Percentiles rank a stretch among this genome's conserved stretches.
These are phyloP conservation scores for Vireo altiloquus DNA, from an alignment of 2,113 vertebrate species.

Conservation along the genomic window DNA sequence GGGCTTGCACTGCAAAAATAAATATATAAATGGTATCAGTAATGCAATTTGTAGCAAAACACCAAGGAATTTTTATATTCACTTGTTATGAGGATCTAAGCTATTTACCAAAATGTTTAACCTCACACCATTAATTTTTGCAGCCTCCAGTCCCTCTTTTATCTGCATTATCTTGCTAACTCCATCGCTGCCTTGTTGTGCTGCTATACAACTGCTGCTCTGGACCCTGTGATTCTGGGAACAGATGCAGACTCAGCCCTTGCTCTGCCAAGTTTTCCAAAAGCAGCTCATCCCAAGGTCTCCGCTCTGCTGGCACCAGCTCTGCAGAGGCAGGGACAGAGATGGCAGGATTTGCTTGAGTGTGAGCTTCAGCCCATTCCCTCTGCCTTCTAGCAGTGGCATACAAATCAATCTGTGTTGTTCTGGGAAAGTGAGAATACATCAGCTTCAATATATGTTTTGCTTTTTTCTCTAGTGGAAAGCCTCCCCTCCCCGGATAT, in stretches of 20 bases:
- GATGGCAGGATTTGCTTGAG: not conserved
- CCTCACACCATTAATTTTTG: not conserved
- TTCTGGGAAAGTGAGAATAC: not conserved
- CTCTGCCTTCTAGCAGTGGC: not conserved
- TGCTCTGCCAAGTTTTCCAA: not conserved
- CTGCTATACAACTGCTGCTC: rapidly evolving
- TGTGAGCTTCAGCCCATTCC: not conserved
- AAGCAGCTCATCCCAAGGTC: not conserved
- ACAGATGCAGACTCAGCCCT: not conserved
- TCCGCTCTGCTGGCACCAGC: not conserved
- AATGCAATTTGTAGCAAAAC: not conserved
- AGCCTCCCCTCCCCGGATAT: not conserved
- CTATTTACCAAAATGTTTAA: not conserved
- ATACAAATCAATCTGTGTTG: not conserved
- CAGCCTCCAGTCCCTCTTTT: not conserved
- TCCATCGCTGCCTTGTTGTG: rapidly evolving
- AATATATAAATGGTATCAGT: not conserved
- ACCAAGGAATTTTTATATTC: not conserved
- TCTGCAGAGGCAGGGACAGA: not conserved
- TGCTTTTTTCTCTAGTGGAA: not conserved
- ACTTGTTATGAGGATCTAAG: not conserved
- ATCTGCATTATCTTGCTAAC: not conserved
- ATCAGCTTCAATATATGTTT: not conserved
- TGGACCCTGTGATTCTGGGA: not conserved
- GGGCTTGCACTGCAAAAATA: not conserved